Evolutionary conservation across 2,888 invertebrate species (phyloP).

Genomic region (Cephus rjabovi): DNA sequence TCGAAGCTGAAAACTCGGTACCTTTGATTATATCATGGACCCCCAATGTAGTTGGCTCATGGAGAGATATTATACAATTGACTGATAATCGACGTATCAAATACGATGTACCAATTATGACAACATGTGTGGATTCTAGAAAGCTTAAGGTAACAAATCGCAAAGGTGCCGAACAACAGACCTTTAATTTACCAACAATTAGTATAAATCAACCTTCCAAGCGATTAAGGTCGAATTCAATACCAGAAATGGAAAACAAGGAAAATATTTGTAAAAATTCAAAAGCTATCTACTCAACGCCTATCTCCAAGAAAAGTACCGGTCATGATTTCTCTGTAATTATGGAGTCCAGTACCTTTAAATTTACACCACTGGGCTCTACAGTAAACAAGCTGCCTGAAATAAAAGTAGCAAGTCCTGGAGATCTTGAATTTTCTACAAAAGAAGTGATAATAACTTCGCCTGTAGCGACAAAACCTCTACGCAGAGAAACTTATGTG

Average conservation of each 20-base stretch:
- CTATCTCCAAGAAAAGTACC: not conserved
- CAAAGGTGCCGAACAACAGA: not conserved
- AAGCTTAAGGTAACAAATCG: not conserved
- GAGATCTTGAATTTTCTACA: conserved; percentile 13
- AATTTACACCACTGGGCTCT: conserved; percentile 25
- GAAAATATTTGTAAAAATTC: not conserved
- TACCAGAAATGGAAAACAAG: not conserved
- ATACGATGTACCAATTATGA: conserved; percentile 1
- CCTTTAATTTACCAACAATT: not conserved
- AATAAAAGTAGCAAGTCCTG: conserved; percentile 49
- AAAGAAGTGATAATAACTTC: conserved; percentile 32
- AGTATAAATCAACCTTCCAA: not conserved
- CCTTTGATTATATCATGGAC: conserved; percentile 75
- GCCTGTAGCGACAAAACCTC: conserved; percentile 5
- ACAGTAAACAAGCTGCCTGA: conserved; percentile 11
- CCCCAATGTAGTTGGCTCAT: conserved; percentile 71
- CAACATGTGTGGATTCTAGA: not conserved
- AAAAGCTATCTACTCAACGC: not conserved
- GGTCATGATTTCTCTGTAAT: conserved; percentile 26
- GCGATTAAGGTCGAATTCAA: not conserved
- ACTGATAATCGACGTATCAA: conserved; percentile 73
- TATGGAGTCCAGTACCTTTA: conserved; percentile 29
- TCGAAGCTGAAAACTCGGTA: conserved; percentile 71
- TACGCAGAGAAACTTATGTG: conserved; percentile 51
- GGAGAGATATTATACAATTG: conserved; percentile 74